phyloP scores from a whole-genome alignment of 2,113 vertebrate species.

The Gnathonemus longibarbis region DNA sequence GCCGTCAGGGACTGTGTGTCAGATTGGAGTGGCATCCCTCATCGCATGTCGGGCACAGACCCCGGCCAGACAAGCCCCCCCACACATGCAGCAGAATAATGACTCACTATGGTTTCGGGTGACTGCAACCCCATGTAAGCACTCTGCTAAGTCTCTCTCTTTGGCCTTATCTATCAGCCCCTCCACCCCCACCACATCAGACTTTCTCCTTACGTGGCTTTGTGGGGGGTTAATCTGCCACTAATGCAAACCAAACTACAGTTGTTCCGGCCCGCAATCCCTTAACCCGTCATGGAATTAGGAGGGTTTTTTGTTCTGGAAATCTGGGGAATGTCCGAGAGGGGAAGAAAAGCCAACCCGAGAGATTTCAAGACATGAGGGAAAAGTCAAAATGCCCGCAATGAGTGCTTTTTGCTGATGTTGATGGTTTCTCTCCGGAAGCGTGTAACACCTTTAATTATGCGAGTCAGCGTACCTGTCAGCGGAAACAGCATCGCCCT shows the following conservation, averaged over 20 bases:
- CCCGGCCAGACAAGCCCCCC: neutral
- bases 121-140: neutral
- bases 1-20: neutral
- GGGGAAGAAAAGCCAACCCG: neutral
- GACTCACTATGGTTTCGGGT: neutral
- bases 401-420: neutral
- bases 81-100: neutral
- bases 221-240: slow-evolving; percentile 7
- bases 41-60: neutral
- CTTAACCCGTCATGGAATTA: neutral
- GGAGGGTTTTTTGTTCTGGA: neutral
- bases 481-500: neutral
- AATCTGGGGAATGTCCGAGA: neutral
- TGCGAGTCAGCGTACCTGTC: too few species aligned
- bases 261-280: neutral
- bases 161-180: neutral
- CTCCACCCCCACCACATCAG: neutral
- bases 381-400: neutral
- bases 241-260: slow-evolving; percentile 12
- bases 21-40: slow-evolving; percentile 10
- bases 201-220: neutral
- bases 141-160: neutral
- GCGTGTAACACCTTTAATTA: neutral
- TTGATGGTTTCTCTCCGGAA: neutral
- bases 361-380: neutral